phyloP scores from a whole-genome alignment of 2,888 invertebrate genomes.

The Liposcelis brunnea region DNA sequence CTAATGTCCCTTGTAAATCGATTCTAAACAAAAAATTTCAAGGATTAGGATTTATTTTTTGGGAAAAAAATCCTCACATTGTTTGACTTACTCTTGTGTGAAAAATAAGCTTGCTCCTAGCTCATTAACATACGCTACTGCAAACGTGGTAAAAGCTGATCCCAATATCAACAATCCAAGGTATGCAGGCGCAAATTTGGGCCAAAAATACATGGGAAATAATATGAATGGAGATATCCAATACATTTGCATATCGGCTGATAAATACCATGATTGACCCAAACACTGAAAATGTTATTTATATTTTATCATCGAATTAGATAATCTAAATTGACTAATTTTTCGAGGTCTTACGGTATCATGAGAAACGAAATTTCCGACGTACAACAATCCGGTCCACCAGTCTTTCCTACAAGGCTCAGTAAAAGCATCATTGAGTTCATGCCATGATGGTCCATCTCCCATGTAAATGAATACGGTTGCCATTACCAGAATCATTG shows the following conservation, averaged over 20 bases:
- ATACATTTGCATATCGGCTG: slow-evolving; percentile 39
- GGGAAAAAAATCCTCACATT: no score
- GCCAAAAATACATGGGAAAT: slow-evolving; percentile 29
- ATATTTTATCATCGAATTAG: background rate
- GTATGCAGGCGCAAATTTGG: slow-evolving; percentile 23
- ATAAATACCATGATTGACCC: slow-evolving; percentile 38
- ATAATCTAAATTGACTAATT: no score
- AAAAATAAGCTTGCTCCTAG: slow-evolving; percentile 24
- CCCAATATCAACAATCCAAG: slow-evolving; percentile 19
- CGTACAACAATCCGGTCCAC: slow-evolving; percentile 18
- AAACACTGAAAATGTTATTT: slow-evolving; percentile 26
- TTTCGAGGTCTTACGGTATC: slow-evolving; percentile 13
- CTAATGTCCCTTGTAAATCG: slow-evolving; percentile 18
- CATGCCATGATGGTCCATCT: slow-evolving; percentile 18
- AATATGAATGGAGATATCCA: slow-evolving; percentile 36
- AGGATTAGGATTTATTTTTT: no score
- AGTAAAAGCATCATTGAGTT: slow-evolving; percentile 13
- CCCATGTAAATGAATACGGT: slow-evolving; percentile 29
- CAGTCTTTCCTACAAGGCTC: slow-evolving; percentile 17
- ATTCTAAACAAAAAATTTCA: background rate
- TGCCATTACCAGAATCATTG: slow-evolving; percentile 31
- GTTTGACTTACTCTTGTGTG: slow-evolving; percentile 17
- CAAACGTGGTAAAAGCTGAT: slow-evolving; percentile 22
- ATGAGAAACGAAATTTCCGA: slow-evolving; percentile 17
- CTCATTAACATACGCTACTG: slow-evolving; percentile 24